These are phyloP conservation scores for Brachyhypopomus occidentalis DNA, from an alignment of 2,113 vertebrate genomes.

Conservation along the genomic window DNA sequence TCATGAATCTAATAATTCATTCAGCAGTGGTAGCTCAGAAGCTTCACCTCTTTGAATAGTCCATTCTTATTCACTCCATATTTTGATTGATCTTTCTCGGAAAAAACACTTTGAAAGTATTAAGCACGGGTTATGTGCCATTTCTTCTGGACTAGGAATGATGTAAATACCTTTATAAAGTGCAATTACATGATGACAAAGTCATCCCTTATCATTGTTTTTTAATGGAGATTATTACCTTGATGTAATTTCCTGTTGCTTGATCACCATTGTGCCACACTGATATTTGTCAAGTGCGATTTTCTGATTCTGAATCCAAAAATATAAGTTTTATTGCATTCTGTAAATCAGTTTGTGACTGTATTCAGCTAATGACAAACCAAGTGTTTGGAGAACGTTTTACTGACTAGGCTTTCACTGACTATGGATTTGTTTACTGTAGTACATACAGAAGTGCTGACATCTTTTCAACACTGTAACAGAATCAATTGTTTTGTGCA, in stretches of 20 bases:
- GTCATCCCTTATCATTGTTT: conserved; percentile 54
- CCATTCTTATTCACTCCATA: conserved; percentile 47
- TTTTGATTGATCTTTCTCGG: conserved; percentile 51
- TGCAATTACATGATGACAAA: conserved; percentile 68
- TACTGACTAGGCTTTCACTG: conserved; percentile 16
- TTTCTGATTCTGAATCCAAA: conserved; percentile 56
- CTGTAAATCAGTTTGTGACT: conserved; percentile 21
- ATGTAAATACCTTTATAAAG: conserved; percentile 65
- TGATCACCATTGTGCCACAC: conserved; percentile 69
- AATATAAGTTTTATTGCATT: conserved; percentile 43
- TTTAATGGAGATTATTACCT: conserved; percentile 37
- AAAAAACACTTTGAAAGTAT: conserved; percentile 62
- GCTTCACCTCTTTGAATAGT: conserved; percentile 52
- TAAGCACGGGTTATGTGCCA: conserved; percentile 50
- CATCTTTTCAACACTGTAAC: conserved; percentile 43
- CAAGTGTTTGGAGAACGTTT: conserved; percentile 18
- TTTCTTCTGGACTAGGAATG: conserved; percentile 45
- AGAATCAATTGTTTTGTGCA: background rate
- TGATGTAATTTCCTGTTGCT: conserved; percentile 38
- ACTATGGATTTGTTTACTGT: conserved; percentile 12
- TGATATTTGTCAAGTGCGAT: conserved; percentile 62
- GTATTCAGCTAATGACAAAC: background rate
- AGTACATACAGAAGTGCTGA: conserved; percentile 8
- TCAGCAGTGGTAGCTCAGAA: conserved; percentile 73
- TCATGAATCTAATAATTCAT: conserved; percentile 25